phyloP scores from a whole-genome alignment of 1,140 invertebrate species.

The Magallana angulata region DNA sequence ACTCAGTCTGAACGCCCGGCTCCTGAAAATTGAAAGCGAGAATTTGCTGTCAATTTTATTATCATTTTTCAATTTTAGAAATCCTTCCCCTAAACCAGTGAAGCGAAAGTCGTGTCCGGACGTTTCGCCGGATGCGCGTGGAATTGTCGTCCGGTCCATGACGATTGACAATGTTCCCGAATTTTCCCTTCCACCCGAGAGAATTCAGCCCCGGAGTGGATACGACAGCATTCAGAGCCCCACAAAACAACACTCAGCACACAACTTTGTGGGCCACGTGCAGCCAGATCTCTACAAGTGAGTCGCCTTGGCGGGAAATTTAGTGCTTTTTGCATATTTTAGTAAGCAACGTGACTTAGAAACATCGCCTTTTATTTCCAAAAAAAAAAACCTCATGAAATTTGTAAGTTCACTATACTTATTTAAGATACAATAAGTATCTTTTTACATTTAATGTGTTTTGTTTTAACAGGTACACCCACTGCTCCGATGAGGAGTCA shows the following conservation, averaged over 20 bases:
- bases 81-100: constrained; percentile 61
- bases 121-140: constrained; percentile 43
- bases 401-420: too few species aligned
- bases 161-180: constrained; percentile 68
- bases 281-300: constrained; percentile 72
- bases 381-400: too few species aligned
- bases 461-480: constrained; percentile 48
- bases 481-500: constrained; percentile 63
- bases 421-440: too few species aligned
- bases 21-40: too few species aligned
- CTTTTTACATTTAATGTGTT: not conserved
- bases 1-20: not conserved
- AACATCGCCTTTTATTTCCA: too few species aligned
- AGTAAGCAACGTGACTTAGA: too few species aligned
- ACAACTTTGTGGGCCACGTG: constrained; percentile 62
- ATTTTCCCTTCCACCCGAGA: constrained; percentile 71
- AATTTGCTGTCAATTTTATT: too few species aligned
- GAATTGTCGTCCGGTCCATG: constrained; percentile 64
- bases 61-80: constrained; percentile 47
- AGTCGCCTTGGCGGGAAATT: not conserved
- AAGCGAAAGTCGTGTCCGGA: constrained; percentile 69
- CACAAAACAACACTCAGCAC: constrained; percentile 53
- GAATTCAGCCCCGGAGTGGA: constrained; percentile 65
- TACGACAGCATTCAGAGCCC: constrained; percentile 44
- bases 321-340: too few species aligned